A percentile compares a stretch with the other conserved stretches of the same genome.
Evolutionary conservation across 2,888 invertebrate species (phyloP).

Genomic region (Tortricodes alternella): DNA sequence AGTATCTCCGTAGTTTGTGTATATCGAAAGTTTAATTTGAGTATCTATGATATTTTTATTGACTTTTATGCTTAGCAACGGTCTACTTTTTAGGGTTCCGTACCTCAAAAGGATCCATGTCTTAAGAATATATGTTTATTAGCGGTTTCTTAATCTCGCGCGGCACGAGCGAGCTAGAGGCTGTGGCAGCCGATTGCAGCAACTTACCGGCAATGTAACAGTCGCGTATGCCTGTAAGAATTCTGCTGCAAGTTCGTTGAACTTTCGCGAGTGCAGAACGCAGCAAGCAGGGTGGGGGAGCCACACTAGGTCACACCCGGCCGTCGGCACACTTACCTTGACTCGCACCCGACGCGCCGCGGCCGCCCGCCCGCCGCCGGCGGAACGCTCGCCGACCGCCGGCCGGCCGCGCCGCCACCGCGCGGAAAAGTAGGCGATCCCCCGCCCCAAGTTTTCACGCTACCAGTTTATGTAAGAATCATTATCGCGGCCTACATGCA

Average conservation of each 20-base stretch:
- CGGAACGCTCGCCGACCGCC: constrained; percentile 45
- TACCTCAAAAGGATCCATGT: neutral
- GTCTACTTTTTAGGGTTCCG: no score
- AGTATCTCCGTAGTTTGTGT: no score
- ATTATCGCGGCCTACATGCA: constrained; percentile 33
- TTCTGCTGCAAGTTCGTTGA: constrained; percentile 78
- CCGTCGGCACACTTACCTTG: constrained; percentile 82
- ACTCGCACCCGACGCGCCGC: constrained; percentile 63
- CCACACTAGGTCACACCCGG: constrained; percentile 79
- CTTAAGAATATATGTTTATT: neutral
- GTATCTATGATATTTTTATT: no score
- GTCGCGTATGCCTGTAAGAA: constrained; percentile 77
- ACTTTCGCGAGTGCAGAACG: constrained; percentile 81
- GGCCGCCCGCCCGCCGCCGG: constrained; percentile 41
- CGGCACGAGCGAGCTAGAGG: constrained; percentile 7
- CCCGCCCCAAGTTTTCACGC: constrained; percentile 52
- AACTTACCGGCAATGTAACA: constrained; percentile 81
- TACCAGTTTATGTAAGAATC: constrained; percentile 48
- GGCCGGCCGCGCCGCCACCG: constrained; percentile 43
- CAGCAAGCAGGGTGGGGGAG: constrained; percentile 71
- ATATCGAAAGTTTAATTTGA: no score
- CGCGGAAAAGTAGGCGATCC: constrained; percentile 72
- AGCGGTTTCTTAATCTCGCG: constrained; percentile 2
- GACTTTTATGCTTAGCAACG: no score
- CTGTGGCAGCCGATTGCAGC: constrained; percentile 59